Evolutionary conservation across 2,797 vertebrate species (phyloP).

Genomic region (Sciaenops ocellatus): DNA sequence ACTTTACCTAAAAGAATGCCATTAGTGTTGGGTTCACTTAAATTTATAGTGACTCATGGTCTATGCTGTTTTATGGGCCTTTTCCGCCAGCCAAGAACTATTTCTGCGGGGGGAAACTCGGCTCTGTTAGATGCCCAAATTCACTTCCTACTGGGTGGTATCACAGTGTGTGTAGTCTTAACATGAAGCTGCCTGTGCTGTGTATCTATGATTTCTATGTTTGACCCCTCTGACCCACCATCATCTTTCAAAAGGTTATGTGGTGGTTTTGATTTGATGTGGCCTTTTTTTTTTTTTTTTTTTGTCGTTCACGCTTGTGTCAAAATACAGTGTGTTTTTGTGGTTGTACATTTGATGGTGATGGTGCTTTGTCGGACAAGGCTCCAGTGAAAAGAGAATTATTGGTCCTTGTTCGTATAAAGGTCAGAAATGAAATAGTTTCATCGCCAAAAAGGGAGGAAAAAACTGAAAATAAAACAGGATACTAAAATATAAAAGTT

Average conservation of each 20-base stretch:
- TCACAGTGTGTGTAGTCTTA: background rate
- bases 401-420: constrained; percentile 31
- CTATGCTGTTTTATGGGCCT: constrained; percentile 50
- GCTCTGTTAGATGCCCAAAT: background rate
- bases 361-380: background rate
- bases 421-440: constrained; percentile 53
- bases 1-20: constrained; percentile 31
- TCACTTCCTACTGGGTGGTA: constrained; percentile 30
- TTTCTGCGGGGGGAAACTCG: constrained; percentile 22
- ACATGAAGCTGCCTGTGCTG: background rate
- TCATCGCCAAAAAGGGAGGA: background rate
- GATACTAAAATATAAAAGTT: constrained; percentile 32
- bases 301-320: background rate
- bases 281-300: background rate
- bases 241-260: background rate
- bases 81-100: constrained; percentile 23
- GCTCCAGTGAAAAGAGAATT: constrained; percentile 4
- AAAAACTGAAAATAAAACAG: constrained; percentile 20
- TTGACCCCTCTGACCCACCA: constrained; percentile 8
- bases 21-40: constrained; percentile 46
- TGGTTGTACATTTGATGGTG: background rate
- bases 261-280: background rate
- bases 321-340: background rate
- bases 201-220: background rate
- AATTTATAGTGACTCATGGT: constrained; percentile 42